phyloP scores from a whole-genome alignment of 2,888 invertebrate genomes.

The Xestia c-nigrum region DNA sequence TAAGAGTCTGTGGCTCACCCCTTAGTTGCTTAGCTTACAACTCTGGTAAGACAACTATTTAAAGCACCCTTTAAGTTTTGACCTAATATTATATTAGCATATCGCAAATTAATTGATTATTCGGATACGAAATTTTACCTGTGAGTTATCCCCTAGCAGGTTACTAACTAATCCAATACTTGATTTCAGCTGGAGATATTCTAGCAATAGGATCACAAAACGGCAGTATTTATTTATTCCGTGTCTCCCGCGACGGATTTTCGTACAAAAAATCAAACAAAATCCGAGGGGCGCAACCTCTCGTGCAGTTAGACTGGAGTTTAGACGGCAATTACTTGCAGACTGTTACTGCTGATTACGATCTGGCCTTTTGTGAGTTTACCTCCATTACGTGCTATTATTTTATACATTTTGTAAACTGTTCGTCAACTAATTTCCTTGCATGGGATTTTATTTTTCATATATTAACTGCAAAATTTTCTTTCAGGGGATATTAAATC shows the following conservation, averaged over 20 bases:
- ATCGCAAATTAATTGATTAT: not conserved
- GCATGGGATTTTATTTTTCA: constrained; percentile 92
- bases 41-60: constrained; percentile 91
- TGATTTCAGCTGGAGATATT: constrained; percentile 94
- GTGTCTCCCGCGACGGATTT: constrained; percentile 96
- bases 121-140: not conserved
- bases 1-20: constrained; percentile 96
- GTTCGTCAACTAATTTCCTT: constrained; percentile 67
- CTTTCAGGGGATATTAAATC: constrained; percentile 96
- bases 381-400: not conserved
- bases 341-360: constrained; percentile 97
- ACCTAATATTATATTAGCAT: not conserved
- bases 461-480: constrained; percentile 7
- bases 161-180: not conserved
- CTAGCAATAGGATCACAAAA: constrained; percentile 98
- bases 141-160: not conserved
- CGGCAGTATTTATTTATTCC: constrained; percentile 93
- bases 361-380: constrained; percentile 95
- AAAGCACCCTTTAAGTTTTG: not conserved
- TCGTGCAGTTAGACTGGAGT: constrained; percentile 97
- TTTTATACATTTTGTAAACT: not conserved
- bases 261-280: constrained; percentile 97
- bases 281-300: constrained; percentile 95
- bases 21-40: constrained; percentile 96
- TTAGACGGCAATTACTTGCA: constrained; percentile 96